Percentiles rank a stretch among this genome's conserved stretches.
These are phyloP conservation scores for Mesoligia furuncula DNA, from an alignment of 2,888 invertebrate species.

Conservation along the genomic window DNA sequence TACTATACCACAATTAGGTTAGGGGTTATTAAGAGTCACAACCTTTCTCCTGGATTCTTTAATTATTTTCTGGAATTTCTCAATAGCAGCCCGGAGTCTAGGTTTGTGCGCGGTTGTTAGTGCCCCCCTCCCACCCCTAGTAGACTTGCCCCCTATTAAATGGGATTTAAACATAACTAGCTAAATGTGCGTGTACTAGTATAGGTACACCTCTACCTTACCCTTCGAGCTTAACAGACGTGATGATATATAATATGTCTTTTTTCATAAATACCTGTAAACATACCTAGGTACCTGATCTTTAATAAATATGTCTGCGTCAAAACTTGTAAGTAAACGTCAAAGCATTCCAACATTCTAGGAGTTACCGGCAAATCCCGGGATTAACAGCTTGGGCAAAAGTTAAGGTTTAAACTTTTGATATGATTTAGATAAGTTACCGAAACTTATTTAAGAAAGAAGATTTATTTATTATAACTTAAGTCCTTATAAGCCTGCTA, in stretches of 20 bases:
- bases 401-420: slow-evolving; percentile 13
- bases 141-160: neutral
- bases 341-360: neutral
- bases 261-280: too few species aligned
- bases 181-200: neutral
- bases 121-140: too few species aligned
- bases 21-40: too few species aligned
- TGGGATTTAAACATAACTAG: neutral
- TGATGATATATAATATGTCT: too few species aligned
- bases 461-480: neutral
- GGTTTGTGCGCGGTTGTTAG: neutral
- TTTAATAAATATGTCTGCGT: neutral
- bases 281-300: neutral
- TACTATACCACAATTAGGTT: too few species aligned
- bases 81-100: neutral
- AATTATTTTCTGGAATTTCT: neutral
- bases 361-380: slow-evolving; percentile 4
- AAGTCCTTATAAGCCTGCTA: neutral
- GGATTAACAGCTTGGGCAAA: slow-evolving; percentile 6
- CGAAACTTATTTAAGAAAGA: slow-evolving; percentile 7
- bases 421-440: slow-evolving; percentile 23
- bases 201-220: too few species aligned
- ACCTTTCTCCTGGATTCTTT: too few species aligned
- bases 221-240: too few species aligned
- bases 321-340: slow-evolving; percentile 8